Evolutionary conservation across 2,888 invertebrate genomes (phyloP).

Genomic region (Terebella lapidaria): DNA sequence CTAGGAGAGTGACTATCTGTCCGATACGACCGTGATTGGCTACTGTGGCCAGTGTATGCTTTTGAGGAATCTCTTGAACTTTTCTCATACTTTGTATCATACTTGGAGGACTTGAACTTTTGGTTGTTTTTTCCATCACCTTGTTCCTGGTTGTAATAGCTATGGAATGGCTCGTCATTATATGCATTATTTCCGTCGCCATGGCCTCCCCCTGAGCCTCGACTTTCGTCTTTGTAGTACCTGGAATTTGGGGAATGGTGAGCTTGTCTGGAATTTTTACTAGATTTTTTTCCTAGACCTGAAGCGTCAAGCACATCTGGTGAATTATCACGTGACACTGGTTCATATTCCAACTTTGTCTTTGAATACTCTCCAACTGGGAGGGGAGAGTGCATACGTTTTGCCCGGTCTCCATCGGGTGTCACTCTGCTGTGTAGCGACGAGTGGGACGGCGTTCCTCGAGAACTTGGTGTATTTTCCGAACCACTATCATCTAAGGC

Average conservation of each 20-base stretch:
- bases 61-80: conserved; percentile 27
- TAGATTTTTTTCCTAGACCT: neutral
- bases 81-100: conserved; percentile 1
- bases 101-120: too few relatives aligned
- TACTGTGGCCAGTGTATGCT: conserved; percentile 27
- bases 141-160: neutral
- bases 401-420: neutral
- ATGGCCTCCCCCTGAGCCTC: neutral
- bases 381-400: neutral
- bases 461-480: neutral
- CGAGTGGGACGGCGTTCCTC: neutral
- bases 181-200: neutral
- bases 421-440: neutral
- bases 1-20: conserved; percentile 10
- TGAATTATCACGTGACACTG: neutral
- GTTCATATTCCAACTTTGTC: neutral
- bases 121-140: too few relatives aligned
- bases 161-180: neutral
- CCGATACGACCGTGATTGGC: neutral
- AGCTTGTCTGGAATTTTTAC: neutral
- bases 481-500: neutral
- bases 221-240: neutral
- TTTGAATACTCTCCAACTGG: neutral
- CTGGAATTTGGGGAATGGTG: neutral
- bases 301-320: neutral